Percentiles rank a stretch among this genome's conserved stretches.
Evolutionary conservation across 2,888 invertebrate species (phyloP).

Genomic region (Parelbella ahira): DNA sequence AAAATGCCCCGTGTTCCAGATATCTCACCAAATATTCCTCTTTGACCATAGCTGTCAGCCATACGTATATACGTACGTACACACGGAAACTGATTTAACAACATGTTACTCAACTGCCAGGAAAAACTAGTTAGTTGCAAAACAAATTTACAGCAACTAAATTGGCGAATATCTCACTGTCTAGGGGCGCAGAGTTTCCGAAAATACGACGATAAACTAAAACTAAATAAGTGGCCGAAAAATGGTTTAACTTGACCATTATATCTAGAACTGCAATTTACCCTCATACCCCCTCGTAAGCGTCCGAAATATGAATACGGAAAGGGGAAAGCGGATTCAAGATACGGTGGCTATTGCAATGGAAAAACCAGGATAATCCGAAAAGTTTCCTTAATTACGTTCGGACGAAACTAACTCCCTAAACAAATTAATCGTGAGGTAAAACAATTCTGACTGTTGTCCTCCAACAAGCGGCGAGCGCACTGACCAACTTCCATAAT

Average conservation of each 20-base stretch:
- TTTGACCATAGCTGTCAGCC: too few species aligned
- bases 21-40: too few species aligned
- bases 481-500: too few species aligned
- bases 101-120: slow-evolving; percentile 26
- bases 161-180: slow-evolving; percentile 76
- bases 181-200: slow-evolving; percentile 58
- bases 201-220: slow-evolving; percentile 63
- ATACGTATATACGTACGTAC: too few species aligned
- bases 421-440: slow-evolving; percentile 65
- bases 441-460: slow-evolving; percentile 42
- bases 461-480: slow-evolving; percentile 27
- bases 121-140: slow-evolving; percentile 42
- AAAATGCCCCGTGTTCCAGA: too few species aligned
- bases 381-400: slow-evolving; percentile 77
- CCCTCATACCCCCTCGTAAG: slow-evolving; percentile 26
- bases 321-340: slow-evolving; percentile 38
- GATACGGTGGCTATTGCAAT: slow-evolving; percentile 45
- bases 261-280: slow-evolving; percentile 40
- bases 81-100: slow-evolving; percentile 18
- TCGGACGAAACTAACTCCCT: slow-evolving; percentile 70
- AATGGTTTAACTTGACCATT: slow-evolving; percentile 53
- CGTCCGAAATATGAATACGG: slow-evolving; percentile 26
- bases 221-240: slow-evolving; percentile 75
- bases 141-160: slow-evolving; percentile 73
- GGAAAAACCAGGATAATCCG: slow-evolving; percentile 75